Percentiles rank a stretch among this genome's conserved stretches.
Evolutionary conservation across 2,797 vertebrate genomes (phyloP).

Genomic region (Fundulus diaphanus): DNA sequence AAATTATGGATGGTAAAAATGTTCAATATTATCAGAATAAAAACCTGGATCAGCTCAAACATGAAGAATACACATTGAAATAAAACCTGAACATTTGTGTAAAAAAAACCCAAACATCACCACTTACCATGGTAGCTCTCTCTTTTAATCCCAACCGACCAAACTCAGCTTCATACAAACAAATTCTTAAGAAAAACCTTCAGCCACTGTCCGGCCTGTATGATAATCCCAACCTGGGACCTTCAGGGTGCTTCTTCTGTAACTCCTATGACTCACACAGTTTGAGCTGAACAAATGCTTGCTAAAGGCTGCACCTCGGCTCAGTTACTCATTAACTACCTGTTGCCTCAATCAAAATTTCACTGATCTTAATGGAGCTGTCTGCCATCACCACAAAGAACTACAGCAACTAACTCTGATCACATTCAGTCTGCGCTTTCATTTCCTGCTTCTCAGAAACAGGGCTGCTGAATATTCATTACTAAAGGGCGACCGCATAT

Average conservation of each 20-base stretch:
- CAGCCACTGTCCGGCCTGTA: slow-evolving; percentile 19
- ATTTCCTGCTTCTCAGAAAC: slow-evolving; percentile 39
- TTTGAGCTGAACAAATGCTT: slow-evolving; percentile 62
- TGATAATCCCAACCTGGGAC: slow-evolving; percentile 33
- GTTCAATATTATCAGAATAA: neutral
- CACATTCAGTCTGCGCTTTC: neutral
- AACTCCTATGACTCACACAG: slow-evolving; percentile 44
- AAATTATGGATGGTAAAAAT: neutral
- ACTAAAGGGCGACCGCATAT: neutral
- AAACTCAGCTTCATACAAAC: slow-evolving; percentile 22
- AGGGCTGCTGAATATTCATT: neutral
- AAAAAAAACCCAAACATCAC: neutral
- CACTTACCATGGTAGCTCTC: slow-evolving; percentile 68
- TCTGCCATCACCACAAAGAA: slow-evolving; percentile 18
- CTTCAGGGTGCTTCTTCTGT: slow-evolving; percentile 1
- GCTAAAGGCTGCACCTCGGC: slow-evolving; percentile 66
- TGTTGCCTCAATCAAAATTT: slow-evolving; percentile 44
- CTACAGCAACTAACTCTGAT: neutral
- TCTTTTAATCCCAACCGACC: slow-evolving; percentile 15
- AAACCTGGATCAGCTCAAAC: neutral
- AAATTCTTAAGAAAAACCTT: slow-evolving; percentile 25
- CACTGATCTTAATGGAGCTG: slow-evolving; percentile 48
- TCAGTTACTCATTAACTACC: slow-evolving; percentile 77
- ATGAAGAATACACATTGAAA: neutral
- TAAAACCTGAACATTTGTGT: neutral